phyloP scores from a whole-genome alignment of 1,140 invertebrate species.

The Drosophila guanche region DNA sequence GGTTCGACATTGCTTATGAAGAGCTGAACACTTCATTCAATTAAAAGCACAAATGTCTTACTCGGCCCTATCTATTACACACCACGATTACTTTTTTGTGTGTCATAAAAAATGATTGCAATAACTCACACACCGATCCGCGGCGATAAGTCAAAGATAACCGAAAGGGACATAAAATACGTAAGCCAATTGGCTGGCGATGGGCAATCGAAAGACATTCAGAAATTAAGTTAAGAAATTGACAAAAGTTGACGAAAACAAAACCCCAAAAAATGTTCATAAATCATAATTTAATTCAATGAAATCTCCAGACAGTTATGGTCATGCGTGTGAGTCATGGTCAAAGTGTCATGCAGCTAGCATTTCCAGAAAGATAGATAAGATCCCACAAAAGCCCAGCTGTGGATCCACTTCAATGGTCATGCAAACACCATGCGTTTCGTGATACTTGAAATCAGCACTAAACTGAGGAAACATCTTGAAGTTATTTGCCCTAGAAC shows the following conservation, averaged over 20 bases:
- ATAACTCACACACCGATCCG: slow-evolving; percentile 10
- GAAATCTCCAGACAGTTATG: not conserved
- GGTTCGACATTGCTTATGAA: not conserved
- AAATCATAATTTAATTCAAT: slow-evolving; percentile 41
- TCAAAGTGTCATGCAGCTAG: not conserved
- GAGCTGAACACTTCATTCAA: not conserved
- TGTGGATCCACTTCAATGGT: slow-evolving; percentile 8
- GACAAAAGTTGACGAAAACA: slow-evolving; percentile 4
- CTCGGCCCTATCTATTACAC: slow-evolving; percentile 18
- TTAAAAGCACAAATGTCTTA: slow-evolving; percentile 18
- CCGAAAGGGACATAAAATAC: slow-evolving; percentile 17
- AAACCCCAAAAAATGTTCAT: slow-evolving; percentile 33
- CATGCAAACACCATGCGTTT: slow-evolving; percentile 12
- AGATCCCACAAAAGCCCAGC: slow-evolving; percentile 2
- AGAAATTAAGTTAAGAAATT: not conserved
- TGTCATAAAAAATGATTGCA: slow-evolving; percentile 38
- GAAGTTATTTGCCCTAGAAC: slow-evolving; percentile 17
- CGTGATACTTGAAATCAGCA: slow-evolving; percentile 17
- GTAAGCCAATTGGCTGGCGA: slow-evolving; percentile 19
- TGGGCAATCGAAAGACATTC: slow-evolving; percentile 31
- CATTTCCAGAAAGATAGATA: slow-evolving; percentile 19
- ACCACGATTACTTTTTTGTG: slow-evolving; percentile 17
- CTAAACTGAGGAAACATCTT: slow-evolving; percentile 45
- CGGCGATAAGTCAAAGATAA: slow-evolving; percentile 37
- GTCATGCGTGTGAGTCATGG: slow-evolving; percentile 8